Percentiles rank a stretch among this genome's conserved stretches.
phyloP scores from a whole-genome alignment of 2,797 vertebrate species.

The Typhlichthys subterraneus region DNA sequence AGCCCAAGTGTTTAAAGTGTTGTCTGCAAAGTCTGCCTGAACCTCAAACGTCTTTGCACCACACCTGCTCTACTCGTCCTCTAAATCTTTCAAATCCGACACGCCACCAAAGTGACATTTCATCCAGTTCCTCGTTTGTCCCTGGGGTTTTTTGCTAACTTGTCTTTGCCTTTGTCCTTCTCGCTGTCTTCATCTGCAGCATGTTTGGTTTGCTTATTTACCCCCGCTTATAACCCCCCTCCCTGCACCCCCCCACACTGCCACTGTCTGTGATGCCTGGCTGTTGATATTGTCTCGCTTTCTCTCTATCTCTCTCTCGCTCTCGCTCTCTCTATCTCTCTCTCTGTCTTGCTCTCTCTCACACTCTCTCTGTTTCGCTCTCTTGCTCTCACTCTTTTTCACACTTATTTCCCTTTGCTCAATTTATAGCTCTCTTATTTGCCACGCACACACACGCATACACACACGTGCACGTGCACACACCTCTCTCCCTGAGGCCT shows the following conservation, averaged over 20 bases:
- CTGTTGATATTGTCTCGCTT: not conserved
- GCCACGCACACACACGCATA: no score
- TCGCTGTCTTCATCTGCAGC: conserved; percentile 24
- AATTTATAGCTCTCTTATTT: not conserved
- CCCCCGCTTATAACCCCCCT: conserved; percentile 11
- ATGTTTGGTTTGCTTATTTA: conserved; percentile 44
- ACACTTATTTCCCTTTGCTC: not conserved
- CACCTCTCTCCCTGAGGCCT: conserved; percentile 37
- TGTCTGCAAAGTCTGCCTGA: not conserved
- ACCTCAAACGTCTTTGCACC: conserved; percentile 22
- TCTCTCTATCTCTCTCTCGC: conserved; percentile 26
- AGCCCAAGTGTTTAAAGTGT: no score
- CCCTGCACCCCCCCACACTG: not conserved
- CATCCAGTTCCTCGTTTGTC: conserved; percentile 16
- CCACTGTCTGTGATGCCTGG: not conserved
- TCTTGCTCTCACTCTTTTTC: not conserved
- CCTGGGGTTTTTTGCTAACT: conserved; percentile 19
- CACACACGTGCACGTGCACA: conserved; percentile 15
- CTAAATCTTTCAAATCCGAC: conserved; percentile 30
- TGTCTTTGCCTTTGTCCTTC: conserved; percentile 53
- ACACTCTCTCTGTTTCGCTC: not conserved
- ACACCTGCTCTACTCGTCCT: conserved; percentile 18
- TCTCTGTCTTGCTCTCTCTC: conserved; percentile 1
- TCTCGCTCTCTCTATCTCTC: conserved; percentile 2
- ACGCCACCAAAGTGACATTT: conserved; percentile 32